Conservation (phyloP, 2,888 invertebrate genomes). For the Cataglyphis albicans region DNA sequence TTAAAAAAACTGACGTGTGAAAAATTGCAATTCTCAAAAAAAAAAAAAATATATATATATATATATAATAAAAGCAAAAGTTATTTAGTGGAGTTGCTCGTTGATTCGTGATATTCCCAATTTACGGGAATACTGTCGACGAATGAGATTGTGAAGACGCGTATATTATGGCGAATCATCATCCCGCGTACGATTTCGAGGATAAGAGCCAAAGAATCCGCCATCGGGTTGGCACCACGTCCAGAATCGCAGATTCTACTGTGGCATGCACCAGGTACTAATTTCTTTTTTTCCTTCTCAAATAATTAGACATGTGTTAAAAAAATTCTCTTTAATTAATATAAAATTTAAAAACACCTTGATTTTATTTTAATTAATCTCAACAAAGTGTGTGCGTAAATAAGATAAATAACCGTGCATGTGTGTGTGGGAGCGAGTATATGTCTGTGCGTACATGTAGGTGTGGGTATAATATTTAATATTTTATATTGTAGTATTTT, state of each 20-base stretch:
- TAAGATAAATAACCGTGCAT: not conserved
- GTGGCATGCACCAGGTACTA: conserved; percentile 77
- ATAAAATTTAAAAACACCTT: not conserved
- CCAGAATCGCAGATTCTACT: conserved; percentile 83
- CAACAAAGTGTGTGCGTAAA: not conserved
- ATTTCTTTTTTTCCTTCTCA: not conserved
- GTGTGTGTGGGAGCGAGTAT: not conserved
- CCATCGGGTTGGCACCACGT: conserved; percentile 79
- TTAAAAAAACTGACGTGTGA: not conserved
- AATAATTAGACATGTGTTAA: not conserved
- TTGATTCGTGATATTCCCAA: conserved; percentile 19
- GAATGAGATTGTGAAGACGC: conserved; percentile 63
- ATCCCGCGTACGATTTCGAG: conserved; percentile 83
- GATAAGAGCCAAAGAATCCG: conserved; percentile 82
- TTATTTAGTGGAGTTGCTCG: conserved; percentile 13
- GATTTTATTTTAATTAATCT: conserved; percentile 1
- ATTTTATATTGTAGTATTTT: not conserved
- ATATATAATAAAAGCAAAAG: not conserved
- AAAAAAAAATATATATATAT: too few species aligned
- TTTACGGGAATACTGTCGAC: conserved; percentile 50
- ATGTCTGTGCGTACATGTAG: not conserved
- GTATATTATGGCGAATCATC: conserved; percentile 79
- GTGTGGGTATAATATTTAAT: not conserved
- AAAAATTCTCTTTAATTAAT: not conserved
- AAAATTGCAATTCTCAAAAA: not conserved